Percentiles rank a stretch among this genome's conserved stretches.
Conservation (phyloP, 2,113 vertebrate genomes). For the Misgurnus anguillicaudatus region DNA sequence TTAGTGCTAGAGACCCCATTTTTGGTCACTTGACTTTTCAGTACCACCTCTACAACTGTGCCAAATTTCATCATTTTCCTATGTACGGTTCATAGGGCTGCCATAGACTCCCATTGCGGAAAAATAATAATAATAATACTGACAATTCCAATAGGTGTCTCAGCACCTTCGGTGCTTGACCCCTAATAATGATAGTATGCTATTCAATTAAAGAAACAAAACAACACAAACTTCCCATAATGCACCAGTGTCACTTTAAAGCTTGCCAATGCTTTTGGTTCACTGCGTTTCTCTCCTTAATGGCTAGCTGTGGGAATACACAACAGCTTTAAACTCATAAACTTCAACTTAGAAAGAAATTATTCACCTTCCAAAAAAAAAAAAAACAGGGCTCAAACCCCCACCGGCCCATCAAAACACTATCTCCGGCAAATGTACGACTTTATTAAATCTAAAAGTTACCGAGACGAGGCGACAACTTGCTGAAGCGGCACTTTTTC, state of each 20-base stretch:
- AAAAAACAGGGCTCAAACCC: slow-evolving; percentile 1
- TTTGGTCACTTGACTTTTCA: too few species aligned
- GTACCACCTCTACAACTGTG: too few species aligned
- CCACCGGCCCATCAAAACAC: slow-evolving; percentile 32
- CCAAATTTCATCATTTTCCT: too few species aligned
- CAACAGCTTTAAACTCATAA: neutral
- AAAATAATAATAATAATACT: too few species aligned
- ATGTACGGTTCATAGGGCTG: too few species aligned
- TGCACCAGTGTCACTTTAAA: neutral
- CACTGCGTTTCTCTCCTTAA: neutral
- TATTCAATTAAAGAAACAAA: neutral
- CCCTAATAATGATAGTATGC: neutral
- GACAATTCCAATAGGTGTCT: too few species aligned
- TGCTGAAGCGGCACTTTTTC: slow-evolving; percentile 43
- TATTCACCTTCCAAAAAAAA: slow-evolving; percentile 33
- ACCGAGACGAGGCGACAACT: slow-evolving; percentile 11
- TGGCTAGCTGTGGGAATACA: slow-evolving; percentile 3
- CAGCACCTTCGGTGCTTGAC: too few species aligned
- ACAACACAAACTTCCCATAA: neutral
- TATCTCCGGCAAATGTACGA: slow-evolving; percentile 17
- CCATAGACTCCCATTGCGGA: too few species aligned
- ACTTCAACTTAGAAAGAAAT: neutral
- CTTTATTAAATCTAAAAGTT: slow-evolving; percentile 48
- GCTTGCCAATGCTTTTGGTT: neutral
- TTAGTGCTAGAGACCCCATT: too few species aligned